Percentiles rank a stretch among this genome's conserved stretches.
Evolutionary conservation across 2,797 vertebrate species (phyloP).

Genomic region (Sebastes goodei): DNA sequence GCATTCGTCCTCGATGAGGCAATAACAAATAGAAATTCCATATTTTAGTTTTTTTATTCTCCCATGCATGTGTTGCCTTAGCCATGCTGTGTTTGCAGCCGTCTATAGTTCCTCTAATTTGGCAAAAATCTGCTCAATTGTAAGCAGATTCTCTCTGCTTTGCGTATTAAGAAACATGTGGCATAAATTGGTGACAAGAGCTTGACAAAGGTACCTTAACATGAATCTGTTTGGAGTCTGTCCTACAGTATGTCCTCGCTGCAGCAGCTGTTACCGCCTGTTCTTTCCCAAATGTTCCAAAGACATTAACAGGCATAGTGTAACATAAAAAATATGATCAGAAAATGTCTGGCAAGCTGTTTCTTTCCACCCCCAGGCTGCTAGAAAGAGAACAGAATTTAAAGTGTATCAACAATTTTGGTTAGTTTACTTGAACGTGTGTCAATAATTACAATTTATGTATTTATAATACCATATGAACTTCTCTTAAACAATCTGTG

Average conservation of each 20-base stretch:
- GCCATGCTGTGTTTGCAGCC: conserved; percentile 24
- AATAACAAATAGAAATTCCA: not conserved
- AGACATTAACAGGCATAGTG: not conserved
- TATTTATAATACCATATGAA: not conserved
- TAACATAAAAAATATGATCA: not conserved
- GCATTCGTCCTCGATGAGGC: not conserved
- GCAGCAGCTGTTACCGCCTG: conserved; percentile 26
- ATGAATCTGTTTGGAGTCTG: conserved; percentile 22
- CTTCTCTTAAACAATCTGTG: not conserved
- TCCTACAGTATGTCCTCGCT: conserved; percentile 14
- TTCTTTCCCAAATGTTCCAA: conserved; percentile 14
- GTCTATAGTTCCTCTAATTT: conserved; percentile 17
- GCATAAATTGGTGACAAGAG: conserved; percentile 18
- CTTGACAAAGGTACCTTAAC: not conserved
- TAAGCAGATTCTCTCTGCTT: not conserved
- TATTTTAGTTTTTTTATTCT: not conserved
- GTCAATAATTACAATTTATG: not conserved
- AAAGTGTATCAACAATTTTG: not conserved
- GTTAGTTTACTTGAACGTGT: not conserved
- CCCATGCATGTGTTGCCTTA: not conserved
- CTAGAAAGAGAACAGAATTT: not conserved
- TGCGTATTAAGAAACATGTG: conserved; percentile 26
- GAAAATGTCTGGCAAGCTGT: conserved; percentile 15
- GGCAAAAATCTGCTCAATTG: not conserved
- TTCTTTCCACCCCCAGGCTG: conserved; percentile 1